Conservation (phyloP, 2,888 invertebrate genomes). For the Empis stercorea region DNA sequence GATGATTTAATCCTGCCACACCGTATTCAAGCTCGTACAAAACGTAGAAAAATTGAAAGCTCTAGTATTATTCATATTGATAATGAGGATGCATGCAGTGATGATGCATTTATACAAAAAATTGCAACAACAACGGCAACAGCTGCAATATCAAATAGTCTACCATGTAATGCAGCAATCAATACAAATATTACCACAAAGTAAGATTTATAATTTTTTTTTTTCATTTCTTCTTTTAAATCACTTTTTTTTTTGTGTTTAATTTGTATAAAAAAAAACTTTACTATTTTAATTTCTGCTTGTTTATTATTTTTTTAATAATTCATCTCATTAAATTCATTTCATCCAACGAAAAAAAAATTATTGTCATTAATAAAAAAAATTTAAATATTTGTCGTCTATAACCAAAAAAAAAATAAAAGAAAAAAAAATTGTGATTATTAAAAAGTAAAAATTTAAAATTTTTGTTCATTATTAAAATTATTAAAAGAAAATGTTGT, state of each 20-base stretch:
- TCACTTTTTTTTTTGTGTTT: too few species aligned
- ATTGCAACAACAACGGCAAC: slow-evolving; percentile 16
- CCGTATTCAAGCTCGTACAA: slow-evolving; percentile 15
- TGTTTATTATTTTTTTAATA: too few species aligned
- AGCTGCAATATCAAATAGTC: slow-evolving; percentile 8
- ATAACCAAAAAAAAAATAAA: too few species aligned
- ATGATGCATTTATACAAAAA: slow-evolving; percentile 35
- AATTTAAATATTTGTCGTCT: too few species aligned
- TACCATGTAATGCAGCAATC: slow-evolving; percentile 1
- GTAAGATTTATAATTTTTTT: slow-evolving; percentile 15
- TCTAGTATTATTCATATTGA: slow-evolving; percentile 26
- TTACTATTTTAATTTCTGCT: not conserved
- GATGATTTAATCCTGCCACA: slow-evolving; percentile 15
- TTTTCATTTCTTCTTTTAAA: not conserved
- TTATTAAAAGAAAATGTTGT: too few species aligned
- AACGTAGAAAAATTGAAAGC: slow-evolving; percentile 27
- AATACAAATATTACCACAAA: slow-evolving; percentile 13
- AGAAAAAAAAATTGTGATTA: too few species aligned
- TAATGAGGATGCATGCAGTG: slow-evolving; percentile 36
- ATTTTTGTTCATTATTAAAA: too few species aligned
- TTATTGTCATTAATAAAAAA: too few species aligned
- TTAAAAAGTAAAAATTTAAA: too few species aligned
- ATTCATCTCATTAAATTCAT: too few species aligned
- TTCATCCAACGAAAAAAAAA: too few species aligned
- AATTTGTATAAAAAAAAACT: not conserved